phyloP scores from a whole-genome alignment of 2,888 invertebrate species.

The Itoplectis maculator region DNA sequence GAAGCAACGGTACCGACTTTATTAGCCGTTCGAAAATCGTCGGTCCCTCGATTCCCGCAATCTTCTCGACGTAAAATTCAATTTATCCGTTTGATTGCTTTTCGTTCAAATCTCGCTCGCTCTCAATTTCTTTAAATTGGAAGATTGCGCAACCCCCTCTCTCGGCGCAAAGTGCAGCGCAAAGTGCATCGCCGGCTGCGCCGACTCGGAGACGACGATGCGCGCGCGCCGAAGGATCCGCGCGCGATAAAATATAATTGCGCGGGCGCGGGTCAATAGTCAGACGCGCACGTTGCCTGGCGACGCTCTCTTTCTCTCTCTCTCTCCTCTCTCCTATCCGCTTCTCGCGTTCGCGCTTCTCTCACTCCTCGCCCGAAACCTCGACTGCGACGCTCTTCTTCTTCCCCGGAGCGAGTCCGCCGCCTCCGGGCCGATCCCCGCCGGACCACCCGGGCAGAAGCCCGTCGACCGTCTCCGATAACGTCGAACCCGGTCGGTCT shows the following conservation, averaged over 20 bases:
- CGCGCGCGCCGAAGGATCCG: constrained; percentile 66
- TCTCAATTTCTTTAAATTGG: no score
- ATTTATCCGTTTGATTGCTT: not conserved
- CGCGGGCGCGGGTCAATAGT: constrained; percentile 83
- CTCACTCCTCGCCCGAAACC: constrained; percentile 48
- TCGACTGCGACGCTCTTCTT: constrained; percentile 33
- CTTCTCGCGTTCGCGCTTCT: constrained; percentile 41
- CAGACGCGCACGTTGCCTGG: constrained; percentile 78
- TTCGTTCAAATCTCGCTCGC: no score
- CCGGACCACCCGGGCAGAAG: constrained; percentile 39
- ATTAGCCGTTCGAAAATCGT: constrained; percentile 63
- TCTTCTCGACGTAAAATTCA: constrained; percentile 16
- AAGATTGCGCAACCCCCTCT: no score
- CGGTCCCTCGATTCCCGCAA: constrained; percentile 68
- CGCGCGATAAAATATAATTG: constrained; percentile 78
- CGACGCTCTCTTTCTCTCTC: constrained; percentile 74
- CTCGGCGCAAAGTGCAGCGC: constrained; percentile 16
- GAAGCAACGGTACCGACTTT: constrained; percentile 16
- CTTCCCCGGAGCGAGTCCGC: constrained; percentile 29
- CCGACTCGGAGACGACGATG: not conserved
- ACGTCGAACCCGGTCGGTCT: not conserved
- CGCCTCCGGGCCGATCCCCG: constrained; percentile 45
- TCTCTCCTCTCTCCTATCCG: constrained; percentile 46
- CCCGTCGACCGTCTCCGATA: constrained; percentile 54
- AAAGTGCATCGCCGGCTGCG: constrained; percentile 28